phyloP scores from a whole-genome alignment of 1,140 invertebrate species.

The Globodera rostochiensis region DNA sequence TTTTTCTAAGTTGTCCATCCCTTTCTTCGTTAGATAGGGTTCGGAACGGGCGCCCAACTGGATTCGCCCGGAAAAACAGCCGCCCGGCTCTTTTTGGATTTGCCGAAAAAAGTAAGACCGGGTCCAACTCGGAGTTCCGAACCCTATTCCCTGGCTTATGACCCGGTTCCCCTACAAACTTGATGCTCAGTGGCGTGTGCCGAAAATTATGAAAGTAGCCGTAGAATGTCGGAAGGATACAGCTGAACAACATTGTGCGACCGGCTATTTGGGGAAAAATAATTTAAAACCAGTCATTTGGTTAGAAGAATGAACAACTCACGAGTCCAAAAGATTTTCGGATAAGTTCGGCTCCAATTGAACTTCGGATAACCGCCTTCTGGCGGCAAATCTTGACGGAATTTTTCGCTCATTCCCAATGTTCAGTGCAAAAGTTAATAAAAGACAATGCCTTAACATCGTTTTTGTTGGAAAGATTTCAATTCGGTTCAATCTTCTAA shows the following conservation, averaged over 20 bases:
- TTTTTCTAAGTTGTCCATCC: neutral
- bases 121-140: neutral
- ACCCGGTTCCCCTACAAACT: constrained; percentile 21
- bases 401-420: constrained; percentile 28
- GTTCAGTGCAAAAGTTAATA: too few species aligned
- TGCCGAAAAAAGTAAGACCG: neutral
- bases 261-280: neutral
- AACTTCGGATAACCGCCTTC: constrained; percentile 65
- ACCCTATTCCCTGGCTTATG: neutral
- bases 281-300: neutral
- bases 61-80: neutral
- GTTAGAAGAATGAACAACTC: constrained; percentile 27
- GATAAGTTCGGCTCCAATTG: constrained; percentile 56
- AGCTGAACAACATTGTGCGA: constrained; percentile 41
- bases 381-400: constrained; percentile 67
- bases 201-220: constrained; percentile 54
- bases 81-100: constrained; percentile 13
- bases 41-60: too few species aligned
- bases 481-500: too few species aligned
- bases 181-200: constrained; percentile 42
- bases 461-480: too few species aligned
- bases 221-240: constrained; percentile 54
- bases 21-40: neutral
- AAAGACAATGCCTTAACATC: too few species aligned
- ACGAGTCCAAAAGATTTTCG: constrained; percentile 61